These are phyloP conservation scores for Tachypleus tridentatus DNA, from an alignment of 1,140 invertebrate species.

Conservation along the genomic window DNA sequence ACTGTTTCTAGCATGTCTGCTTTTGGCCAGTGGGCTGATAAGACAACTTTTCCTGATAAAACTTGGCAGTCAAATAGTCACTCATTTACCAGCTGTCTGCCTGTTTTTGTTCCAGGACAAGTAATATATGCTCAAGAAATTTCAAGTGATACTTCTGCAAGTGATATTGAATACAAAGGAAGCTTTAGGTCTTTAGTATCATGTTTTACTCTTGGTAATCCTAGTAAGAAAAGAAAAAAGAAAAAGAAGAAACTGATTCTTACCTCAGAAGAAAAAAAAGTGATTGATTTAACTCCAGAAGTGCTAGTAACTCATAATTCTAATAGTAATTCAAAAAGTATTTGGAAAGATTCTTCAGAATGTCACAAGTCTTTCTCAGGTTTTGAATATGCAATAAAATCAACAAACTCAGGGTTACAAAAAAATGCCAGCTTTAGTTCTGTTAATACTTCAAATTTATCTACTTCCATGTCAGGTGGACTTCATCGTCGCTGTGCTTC, in stretches of 20 bases:
- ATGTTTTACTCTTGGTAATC: not conserved
- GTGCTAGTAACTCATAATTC: too few species aligned
- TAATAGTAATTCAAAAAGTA: too few species aligned
- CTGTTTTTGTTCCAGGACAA: not conserved
- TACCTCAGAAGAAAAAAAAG: not conserved
- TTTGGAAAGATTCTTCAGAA: too few species aligned
- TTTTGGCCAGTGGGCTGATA: not conserved
- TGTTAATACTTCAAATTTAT: too few species aligned
- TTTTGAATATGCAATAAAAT: too few species aligned
- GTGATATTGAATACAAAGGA: not conserved
- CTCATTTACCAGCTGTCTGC: not conserved
- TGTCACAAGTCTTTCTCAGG: too few species aligned
- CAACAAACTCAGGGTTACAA: too few species aligned
- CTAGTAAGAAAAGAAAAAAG: not conserved
- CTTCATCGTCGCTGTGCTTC: too few species aligned
- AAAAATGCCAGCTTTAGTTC: too few species aligned
- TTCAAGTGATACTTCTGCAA: not conserved
- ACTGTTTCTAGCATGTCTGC: not conserved
- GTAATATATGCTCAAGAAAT: not conserved
- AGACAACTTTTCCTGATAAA: not conserved
- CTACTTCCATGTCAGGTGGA: too few species aligned
- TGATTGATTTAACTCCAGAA: too few species aligned
- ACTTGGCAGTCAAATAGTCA: not conserved
- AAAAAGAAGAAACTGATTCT: not conserved
- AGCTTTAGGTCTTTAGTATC: not conserved